phyloP scores from a whole-genome alignment of 2,113 vertebrate genomes.

The Marmota flaviventris region DNA sequence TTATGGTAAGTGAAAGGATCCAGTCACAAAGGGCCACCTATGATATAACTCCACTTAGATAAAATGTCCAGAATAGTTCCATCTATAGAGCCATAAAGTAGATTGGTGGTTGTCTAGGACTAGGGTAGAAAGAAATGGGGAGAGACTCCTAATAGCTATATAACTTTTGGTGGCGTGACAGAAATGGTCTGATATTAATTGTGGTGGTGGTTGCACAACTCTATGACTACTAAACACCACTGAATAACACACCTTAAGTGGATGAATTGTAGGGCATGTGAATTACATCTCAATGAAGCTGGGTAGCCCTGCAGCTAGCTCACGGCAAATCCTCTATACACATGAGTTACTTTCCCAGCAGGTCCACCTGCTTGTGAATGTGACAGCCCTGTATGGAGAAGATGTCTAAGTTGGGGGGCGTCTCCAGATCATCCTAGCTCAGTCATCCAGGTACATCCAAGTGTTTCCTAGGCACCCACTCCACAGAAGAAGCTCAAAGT shows the following conservation, averaged over 20 bases:
- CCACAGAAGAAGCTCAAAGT: background rate
- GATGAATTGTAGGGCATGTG: background rate
- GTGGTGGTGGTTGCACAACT: background rate
- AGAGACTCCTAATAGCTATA: background rate
- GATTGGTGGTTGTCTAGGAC: background rate
- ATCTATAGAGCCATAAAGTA: background rate
- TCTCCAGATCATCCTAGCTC: background rate
- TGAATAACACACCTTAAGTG: background rate
- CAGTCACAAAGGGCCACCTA: background rate
- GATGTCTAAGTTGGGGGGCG: background rate
- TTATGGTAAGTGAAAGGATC: background rate
- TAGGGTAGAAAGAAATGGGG: background rate
- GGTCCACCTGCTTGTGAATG: background rate
- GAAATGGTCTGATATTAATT: background rate
- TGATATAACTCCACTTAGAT: background rate
- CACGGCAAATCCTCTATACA: background rate
- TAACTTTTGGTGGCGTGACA: background rate
- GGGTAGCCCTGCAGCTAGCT: background rate
- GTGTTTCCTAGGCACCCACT: background rate
- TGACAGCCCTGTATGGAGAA: background rate
- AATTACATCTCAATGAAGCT: background rate
- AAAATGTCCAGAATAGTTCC: background rate
- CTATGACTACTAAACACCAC: background rate
- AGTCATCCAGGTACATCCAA: background rate
- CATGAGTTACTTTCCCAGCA: background rate